Evolutionary conservation across 2,797 vertebrate genomes (phyloP).

Genomic region (Urocyon cinereoargenteus): DNA sequence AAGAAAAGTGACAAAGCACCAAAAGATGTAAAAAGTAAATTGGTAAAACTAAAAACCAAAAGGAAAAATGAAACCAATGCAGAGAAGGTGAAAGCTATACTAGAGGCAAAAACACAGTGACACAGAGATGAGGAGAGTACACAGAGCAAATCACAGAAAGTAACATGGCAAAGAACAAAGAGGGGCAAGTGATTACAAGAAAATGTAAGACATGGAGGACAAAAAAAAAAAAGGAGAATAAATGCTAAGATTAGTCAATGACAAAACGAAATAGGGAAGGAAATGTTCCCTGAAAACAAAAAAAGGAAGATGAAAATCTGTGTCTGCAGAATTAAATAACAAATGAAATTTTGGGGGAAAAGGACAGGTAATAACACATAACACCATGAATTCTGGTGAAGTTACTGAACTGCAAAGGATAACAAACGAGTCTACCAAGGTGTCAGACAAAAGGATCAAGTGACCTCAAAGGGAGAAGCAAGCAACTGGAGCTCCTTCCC

Average conservation of each 20-base stretch:
- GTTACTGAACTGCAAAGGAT: background rate
- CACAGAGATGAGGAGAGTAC: background rate
- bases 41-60: background rate
- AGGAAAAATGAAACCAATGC: background rate
- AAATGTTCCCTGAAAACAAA: background rate
- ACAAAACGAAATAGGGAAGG: background rate
- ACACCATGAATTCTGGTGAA: background rate
- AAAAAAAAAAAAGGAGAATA: background rate
- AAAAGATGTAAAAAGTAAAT: background rate
- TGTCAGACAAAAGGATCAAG: background rate
- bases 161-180: background rate
- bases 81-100: background rate
- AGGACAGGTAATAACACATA: background rate
- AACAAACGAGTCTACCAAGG: background rate
- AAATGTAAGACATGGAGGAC: background rate
- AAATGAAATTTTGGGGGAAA: background rate
- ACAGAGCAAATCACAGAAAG: background rate
- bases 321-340: background rate
- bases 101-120: background rate
- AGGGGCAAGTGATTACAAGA: background rate
- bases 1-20: background rate
- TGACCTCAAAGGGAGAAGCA: background rate
- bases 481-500: background rate
- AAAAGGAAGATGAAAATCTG: background rate
- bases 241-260: background rate